Base-by-base conservation (phyloP, 2,113 vertebrate genomes). In the Hippocampus guttulatus region DNA sequence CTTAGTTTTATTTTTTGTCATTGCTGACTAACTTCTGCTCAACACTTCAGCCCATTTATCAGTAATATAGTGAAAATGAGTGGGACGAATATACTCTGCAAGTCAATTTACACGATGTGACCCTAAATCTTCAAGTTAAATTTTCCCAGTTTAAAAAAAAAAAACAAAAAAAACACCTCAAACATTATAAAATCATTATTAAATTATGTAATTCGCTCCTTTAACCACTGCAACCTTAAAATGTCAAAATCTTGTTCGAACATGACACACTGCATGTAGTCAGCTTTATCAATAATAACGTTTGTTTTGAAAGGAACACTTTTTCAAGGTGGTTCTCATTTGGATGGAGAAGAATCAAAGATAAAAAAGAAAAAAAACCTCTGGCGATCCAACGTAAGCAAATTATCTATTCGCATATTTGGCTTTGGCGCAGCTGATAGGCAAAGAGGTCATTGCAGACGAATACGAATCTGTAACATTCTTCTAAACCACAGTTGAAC, bases 401-500 rank as follows among this genome's bases (percentile, higher is more conserved):
- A 73, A 75, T 80, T 2, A 78, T 77, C 47, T 70, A 20, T 67
- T 73, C 58, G 38, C 67, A 70, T 72, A 57, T 67, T 65, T 70
- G 75, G 51, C 68, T 43, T 47, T 68, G 78, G 75, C 80, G 81
- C 75, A 74, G 70, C 78, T 57, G 67, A 82, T 71, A 80, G 71
- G 75, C 78, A 84, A 87, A 73, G 75, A 77, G 82, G 78, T 80
- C 72, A 81, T 3, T 62, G 80, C 81, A 79, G 76, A 77, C 79
- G 80, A 88, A 87, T 82, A 83, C 81, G 79, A 82, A 84, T 81
- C 70, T 45, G 75, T 65, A 67, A 63, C 52, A 71, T 75, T 82
- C 69, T 77, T 85, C 70, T 83, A 75, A 82, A 84, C 81, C 79
- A 75, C 69, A 75, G 77, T 75, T 89, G 85, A 91, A 87, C 84